phyloP scores from a whole-genome alignment of 2,888 invertebrate species.

The Eurytoma californica region DNA sequence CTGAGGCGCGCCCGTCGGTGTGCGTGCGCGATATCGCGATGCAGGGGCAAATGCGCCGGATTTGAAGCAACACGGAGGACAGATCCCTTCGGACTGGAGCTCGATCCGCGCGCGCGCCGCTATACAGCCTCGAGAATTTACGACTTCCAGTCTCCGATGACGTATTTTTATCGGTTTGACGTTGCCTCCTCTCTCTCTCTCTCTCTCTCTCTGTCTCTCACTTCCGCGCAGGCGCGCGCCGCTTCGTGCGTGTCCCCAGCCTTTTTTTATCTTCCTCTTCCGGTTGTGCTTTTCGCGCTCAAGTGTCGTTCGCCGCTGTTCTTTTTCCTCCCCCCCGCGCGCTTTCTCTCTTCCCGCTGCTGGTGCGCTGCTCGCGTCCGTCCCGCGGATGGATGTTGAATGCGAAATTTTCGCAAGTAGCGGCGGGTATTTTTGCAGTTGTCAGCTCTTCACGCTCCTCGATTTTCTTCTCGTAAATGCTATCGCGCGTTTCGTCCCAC shows the following conservation, averaged over 20 bases:
- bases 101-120: background rate
- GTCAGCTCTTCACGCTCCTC: constrained; percentile 37
- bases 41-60: constrained; percentile 35
- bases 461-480: constrained; percentile 32
- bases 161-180: constrained; percentile 55
- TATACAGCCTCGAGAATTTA: constrained; percentile 38
- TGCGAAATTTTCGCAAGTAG: constrained; percentile 35
- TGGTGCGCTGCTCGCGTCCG: background rate
- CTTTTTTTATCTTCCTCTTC: constrained; percentile 36
- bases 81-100: constrained; percentile 25
- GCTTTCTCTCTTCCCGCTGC: background rate
- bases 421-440: constrained; percentile 24
- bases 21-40: constrained; percentile 11
- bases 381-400: constrained; percentile 30
- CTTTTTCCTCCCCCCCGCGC: constrained; percentile 3
- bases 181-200: constrained; percentile 43
- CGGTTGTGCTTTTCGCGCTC: constrained; percentile 36
- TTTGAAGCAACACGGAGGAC: constrained; percentile 39
- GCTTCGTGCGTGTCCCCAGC: constrained; percentile 3
- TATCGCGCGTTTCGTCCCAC: background rate
- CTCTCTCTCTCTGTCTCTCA: background rate
- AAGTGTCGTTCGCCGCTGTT: constrained; percentile 1
- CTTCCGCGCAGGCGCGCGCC: constrained; percentile 40
- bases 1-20: background rate
- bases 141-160: constrained; percentile 50